Base-by-base conservation (phyloP, 2,888 invertebrate species). In the Tupiocoris notatus region DNA sequence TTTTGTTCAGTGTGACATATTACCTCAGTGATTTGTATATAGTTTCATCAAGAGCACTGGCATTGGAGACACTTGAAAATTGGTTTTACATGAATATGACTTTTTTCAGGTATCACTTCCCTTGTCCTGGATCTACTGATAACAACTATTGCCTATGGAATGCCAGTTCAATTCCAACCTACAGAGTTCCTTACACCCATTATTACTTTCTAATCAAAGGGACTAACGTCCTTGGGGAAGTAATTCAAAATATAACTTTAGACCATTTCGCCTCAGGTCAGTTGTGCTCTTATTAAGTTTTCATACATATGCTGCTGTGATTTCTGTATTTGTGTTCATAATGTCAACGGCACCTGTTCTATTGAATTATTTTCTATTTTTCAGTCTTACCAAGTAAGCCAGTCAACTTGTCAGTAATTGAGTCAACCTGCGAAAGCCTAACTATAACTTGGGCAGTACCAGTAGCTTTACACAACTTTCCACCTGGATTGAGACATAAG, bases 161-260 rank as follows among this genome's bases (percentile, higher is more conserved):
- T 79, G 79, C 84, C 12, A 82, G 81, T 1, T 86, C 88, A 0
- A 81, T 82, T 58, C 88, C 88, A 1, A 85, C 84, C n/a, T 89
- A 89, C 81, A 84, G 88, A 71, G 86, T 85, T 80, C 84, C 85
- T 0, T 85, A 86, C 77, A 83, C 84, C 67, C 83, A 83, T 56
- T 91, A 88, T 81, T 84, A 85, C 77, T 90, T 93, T 80, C 84
- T 84, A 16, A 82, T 94, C 64, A 86, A 82, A n/a, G 87, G 88
- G 17, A 84, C 82, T 12, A 94, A 92, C 84, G 81, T 82, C 1
- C 87, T 92, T 82, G 92, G 91, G 0, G 85, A 83, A 24, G 84
- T 83, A 18, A 82, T 82, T 22, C 86, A 88, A 81, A 84, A 84
- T 61, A 86, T 88, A 79, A 86, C 83, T 25, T 86, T 91, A 77